phyloP scores from a whole-genome alignment of 1,140 invertebrate genomes.

The Melitaea cinxia region DNA sequence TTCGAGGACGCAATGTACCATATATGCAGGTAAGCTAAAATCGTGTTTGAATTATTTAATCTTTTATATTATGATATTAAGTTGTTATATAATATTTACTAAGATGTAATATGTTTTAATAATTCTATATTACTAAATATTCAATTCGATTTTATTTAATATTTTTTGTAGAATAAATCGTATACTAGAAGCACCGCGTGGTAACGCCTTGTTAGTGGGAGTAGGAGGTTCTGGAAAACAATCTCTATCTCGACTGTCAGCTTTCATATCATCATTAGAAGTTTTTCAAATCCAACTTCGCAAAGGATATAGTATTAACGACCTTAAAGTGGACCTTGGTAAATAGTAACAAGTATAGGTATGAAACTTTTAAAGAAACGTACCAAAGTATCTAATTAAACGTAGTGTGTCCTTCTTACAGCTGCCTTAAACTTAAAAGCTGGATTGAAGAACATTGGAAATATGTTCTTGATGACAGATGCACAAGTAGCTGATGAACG shows the following conservation, averaged over 20 bases:
- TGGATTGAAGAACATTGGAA: slow-evolving; percentile 93
- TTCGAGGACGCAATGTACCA: slow-evolving; percentile 98
- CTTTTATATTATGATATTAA: no score
- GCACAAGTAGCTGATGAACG: slow-evolving; percentile 95
- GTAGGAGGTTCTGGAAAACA: slow-evolving; percentile 98
- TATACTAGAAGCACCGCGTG: slow-evolving; percentile 94
- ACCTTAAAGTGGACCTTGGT: slow-evolving; percentile 91
- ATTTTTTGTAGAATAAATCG: slow-evolving; percentile 88
- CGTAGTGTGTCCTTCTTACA: slow-evolving; percentile 26
- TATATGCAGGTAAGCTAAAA: slow-evolving; percentile 85
- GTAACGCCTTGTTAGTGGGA: slow-evolving; percentile 95
- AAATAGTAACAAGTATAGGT: slow-evolving; percentile 25
- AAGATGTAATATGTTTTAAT: no score
- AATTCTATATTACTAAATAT: no score
- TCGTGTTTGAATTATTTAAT: no score
- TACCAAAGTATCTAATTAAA: no score
- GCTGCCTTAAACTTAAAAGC: slow-evolving; percentile 92
- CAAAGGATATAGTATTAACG: slow-evolving; percentile 93
- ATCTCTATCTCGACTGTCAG: slow-evolving; percentile 92
- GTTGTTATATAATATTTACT: no score
- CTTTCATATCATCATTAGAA: slow-evolving; percentile 94
- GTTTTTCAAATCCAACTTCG: slow-evolving; percentile 95
- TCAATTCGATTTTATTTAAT: not conserved
- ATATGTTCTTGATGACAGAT: slow-evolving; percentile 96
- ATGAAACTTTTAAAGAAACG: no score